Conservation (phyloP, 2,888 invertebrate species). For the Tenthredo notha region DNA sequence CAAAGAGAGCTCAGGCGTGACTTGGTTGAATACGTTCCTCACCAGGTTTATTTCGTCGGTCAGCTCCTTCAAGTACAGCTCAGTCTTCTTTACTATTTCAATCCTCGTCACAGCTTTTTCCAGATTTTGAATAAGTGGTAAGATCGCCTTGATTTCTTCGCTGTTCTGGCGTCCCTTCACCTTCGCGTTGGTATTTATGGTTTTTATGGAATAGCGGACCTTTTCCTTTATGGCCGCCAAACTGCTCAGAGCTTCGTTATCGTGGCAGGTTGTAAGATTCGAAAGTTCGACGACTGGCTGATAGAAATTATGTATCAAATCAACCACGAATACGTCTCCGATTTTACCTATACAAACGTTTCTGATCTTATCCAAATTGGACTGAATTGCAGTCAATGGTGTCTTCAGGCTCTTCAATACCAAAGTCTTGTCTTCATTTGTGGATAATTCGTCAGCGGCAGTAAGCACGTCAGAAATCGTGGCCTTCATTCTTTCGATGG, state of each 20-base stretch:
- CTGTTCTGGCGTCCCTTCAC: conserved; percentile 50
- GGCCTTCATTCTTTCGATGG: conserved; percentile 51
- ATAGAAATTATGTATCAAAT: conserved; percentile 54
- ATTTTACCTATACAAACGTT: conserved; percentile 49
- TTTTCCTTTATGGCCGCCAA: conserved; percentile 41
- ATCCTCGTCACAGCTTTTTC: conserved; percentile 40
- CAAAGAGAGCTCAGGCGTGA: conserved; percentile 18
- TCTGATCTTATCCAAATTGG: conserved; percentile 49
- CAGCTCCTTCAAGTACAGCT: conserved; percentile 39
- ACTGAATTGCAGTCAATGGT: conserved; percentile 4
- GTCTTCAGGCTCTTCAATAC: conserved; percentile 35
- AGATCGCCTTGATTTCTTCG: conserved; percentile 49
- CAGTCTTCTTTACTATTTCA: conserved; percentile 40
- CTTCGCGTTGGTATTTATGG: conserved; percentile 43
- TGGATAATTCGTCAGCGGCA: conserved; percentile 3
- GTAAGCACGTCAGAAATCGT: conserved; percentile 45
- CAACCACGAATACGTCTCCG: conserved; percentile 52
- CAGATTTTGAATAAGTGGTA: conserved; percentile 48
- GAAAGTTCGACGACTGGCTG: conserved; percentile 53
- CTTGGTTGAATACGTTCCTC: conserved; percentile 37
- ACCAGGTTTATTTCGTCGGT: conserved; percentile 39
- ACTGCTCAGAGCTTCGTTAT: conserved; percentile 41
- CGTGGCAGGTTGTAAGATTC: conserved; percentile 49
- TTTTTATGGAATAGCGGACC: conserved; percentile 34
- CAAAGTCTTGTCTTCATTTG: conserved; percentile 46